Base-by-base conservation (phyloP, 35 echinoderm and acorn worm genomes). In the Ptychodera flava region DNA sequence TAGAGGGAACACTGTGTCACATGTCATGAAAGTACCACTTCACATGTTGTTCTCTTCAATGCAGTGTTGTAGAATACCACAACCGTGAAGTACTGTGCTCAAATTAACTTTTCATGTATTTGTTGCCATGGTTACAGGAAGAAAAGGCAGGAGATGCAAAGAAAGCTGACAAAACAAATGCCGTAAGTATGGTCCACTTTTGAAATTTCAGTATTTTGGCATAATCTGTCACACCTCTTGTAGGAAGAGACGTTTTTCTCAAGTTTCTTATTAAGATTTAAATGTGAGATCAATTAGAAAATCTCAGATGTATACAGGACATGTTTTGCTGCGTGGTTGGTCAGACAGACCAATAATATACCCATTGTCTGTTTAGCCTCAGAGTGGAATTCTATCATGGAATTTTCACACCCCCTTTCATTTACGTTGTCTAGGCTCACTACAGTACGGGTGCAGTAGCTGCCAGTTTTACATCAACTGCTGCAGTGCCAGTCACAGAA, bases 361-460 rank as follows among this genome's bases (percentile, higher is more conserved):
- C n/a, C n/a, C n/a, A n/a, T n/a, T n/a, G n/a, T n/a, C n/a, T n/a
- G n/a, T n/a, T n/a, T n/a, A n/a, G n/a, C n/a, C n/a, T n/a, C n/a
- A n/a, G n/a, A n/a, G n/a, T n/a, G n/a, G n/a, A n/a, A n/a, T n/a
- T n/a, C n/a, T n/a, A n/a, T n/a, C n/a, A n/a, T n/a, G n/a, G n/a
- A n/a, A n/a, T n/a, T n/a, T n/a, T n/a, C n/a, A n/a, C n/a, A n/a
- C n/a, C n/a, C n/a, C n/a, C n/a, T n/a, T 64, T 37, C 1, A 32
- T 1, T 85, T 34, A 35, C 1, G 1, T 79, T 33, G 12, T 90
- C 22, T 31, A 97, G 95, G 95, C 95, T 38, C 95, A 97, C 85
- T 97, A 91, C 86, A 97, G 95, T 79, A 97, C 95, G n/a, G 95
- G 95, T 27, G 88, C 80, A 77, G 95, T 97, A 16, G 91, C 95